Percentiles rank a stretch among this genome's conserved stretches.
phyloP scores from a whole-genome alignment of 2,888 invertebrate genomes.

The Acleris laterana region DNA sequence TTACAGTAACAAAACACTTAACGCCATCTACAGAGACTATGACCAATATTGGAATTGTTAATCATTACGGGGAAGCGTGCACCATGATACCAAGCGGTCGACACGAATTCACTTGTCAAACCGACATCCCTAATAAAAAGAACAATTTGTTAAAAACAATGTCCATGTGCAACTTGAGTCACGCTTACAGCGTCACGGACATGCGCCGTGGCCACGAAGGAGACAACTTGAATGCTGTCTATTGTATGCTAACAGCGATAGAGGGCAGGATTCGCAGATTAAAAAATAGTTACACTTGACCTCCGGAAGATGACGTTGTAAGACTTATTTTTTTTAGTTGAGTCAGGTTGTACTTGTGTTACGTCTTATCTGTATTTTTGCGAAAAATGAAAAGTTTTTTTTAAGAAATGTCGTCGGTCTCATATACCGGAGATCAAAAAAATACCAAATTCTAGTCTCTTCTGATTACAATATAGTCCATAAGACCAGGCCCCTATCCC shows the following conservation, averaged over 20 bases:
- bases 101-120: constrained; percentile 57
- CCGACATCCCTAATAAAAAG: constrained; percentile 40
- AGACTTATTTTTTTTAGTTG: background rate
- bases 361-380: too few relatives aligned
- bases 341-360: background rate
- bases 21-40: constrained; percentile 45
- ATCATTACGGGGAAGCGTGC: constrained; percentile 47
- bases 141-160: constrained; percentile 4
- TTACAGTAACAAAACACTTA: constrained; percentile 58
- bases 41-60: constrained; percentile 18
- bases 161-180: constrained; percentile 47
- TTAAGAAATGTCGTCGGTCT: too few relatives aligned
- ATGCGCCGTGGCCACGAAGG: constrained; percentile 58
- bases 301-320: constrained; percentile 49
- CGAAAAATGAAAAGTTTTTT: too few relatives aligned
- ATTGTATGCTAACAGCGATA: constrained; percentile 64
- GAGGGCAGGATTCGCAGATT: constrained; percentile 70
- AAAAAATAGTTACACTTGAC: constrained; percentile 46
- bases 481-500: too few relatives aligned
- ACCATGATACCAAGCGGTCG: constrained; percentile 69
- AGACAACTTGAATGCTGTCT: constrained; percentile 61
- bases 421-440: too few relatives aligned
- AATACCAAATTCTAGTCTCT: too few relatives aligned
- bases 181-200: constrained; percentile 55
- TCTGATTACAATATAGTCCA: too few relatives aligned